phyloP scores from a whole-genome alignment of 2,888 invertebrate species.

The Drosophila mayaguana region DNA sequence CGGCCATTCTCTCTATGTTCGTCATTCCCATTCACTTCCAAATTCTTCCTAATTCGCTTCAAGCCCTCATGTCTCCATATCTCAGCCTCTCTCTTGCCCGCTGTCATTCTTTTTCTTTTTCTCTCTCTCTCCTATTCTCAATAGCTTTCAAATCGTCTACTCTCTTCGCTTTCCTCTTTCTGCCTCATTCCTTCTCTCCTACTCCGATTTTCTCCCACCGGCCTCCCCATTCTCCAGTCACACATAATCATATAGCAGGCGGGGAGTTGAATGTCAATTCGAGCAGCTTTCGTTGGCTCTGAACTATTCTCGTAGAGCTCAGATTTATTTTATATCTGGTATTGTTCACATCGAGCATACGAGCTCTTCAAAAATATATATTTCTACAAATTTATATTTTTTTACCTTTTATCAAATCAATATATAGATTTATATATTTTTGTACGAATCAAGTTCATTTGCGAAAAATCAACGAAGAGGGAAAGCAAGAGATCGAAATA shows the following conservation, averaged over 20 bases:
- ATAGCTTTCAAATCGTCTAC: too few species aligned
- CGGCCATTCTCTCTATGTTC: too few species aligned
- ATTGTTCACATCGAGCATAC: conserved; percentile 10
- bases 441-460: not conserved
- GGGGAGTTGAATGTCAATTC: not conserved
- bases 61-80: too few species aligned
- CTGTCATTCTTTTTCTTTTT: too few species aligned
- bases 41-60: too few species aligned
- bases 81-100: too few species aligned
- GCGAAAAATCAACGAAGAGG: not conserved
- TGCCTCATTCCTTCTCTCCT: not conserved
- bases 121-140: too few species aligned
- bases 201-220: too few species aligned
- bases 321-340: conserved; percentile 87
- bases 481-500: not conserved
- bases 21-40: too few species aligned
- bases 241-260: not conserved
- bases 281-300: not conserved
- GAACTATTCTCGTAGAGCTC: not conserved
- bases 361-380: conserved; percentile 11
- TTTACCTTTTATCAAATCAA: conserved; percentile 19
- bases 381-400: not conserved
- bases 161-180: not conserved
- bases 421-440: not conserved
- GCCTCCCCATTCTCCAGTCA: too few species aligned